Evolutionary conservation across 2,888 invertebrate genomes (phyloP).

Genomic region (Heliconius ismenius): DNA sequence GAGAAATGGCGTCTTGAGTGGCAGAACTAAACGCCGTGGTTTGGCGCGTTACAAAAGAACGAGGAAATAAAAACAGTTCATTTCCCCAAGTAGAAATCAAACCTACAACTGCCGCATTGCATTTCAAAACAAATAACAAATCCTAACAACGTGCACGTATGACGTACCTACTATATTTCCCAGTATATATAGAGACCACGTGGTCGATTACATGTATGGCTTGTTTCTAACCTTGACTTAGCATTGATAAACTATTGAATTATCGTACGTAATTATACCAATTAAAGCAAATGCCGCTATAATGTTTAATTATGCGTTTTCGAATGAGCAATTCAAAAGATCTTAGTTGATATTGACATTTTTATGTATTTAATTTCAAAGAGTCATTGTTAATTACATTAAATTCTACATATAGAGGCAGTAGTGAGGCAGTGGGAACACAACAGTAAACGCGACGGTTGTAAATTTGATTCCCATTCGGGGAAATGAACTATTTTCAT

Average conservation of each 20-base stretch:
- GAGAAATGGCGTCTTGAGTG: too few relatives aligned
- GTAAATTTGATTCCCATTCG: not conserved
- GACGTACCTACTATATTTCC: not conserved
- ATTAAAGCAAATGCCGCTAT: slow-evolving; percentile 5
- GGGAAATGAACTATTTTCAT: not conserved
- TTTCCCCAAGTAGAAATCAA: too few relatives aligned
- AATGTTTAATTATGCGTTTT: not conserved
- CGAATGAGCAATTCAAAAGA: not conserved
- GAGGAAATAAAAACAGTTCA: too few relatives aligned
- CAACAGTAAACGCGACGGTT: not conserved
- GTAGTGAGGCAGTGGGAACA: not conserved
- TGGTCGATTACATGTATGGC: slow-evolving; percentile 26
- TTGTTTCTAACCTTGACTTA: slow-evolving; percentile 26
- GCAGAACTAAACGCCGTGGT: too few relatives aligned
- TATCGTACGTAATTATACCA: not conserved
- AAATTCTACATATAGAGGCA: too few relatives aligned
- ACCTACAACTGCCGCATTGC: too few relatives aligned
- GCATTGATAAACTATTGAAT: slow-evolving; percentile 29
- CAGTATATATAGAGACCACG: slow-evolving; percentile 1
- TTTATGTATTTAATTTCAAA: not conserved
- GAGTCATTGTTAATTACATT: not conserved
- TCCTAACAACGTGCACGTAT: not conserved
- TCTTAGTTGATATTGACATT: not conserved
- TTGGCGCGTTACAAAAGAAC: too few relatives aligned
- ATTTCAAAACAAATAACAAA: not conserved